A percentile compares a stretch with the other conserved stretches of the same genome.
phyloP scores from a whole-genome alignment of 2,113 vertebrate species.

The Rhineura floridana region DNA sequence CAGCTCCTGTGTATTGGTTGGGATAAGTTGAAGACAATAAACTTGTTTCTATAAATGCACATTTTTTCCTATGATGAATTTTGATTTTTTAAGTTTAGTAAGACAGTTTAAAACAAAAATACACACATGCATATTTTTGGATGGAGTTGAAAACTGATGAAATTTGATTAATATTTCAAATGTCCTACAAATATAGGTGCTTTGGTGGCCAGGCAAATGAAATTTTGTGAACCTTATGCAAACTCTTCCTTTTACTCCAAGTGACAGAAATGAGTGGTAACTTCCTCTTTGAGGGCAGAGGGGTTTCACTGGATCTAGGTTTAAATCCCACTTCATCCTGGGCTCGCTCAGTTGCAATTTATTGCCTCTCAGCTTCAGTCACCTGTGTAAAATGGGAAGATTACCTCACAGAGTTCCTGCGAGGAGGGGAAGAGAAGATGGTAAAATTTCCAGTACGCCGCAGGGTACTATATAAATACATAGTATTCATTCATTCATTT shows the following conservation, averaged over 20 bases:
- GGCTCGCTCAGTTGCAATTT: background rate
- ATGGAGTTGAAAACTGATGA: background rate
- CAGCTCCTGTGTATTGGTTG: background rate
- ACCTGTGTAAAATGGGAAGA: background rate
- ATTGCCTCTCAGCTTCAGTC: background rate
- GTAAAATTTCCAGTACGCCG: background rate
- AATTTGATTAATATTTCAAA: background rate
- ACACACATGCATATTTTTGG: background rate
- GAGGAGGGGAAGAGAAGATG: background rate
- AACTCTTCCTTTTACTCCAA: background rate
- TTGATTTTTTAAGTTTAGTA: background rate
- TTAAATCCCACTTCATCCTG: background rate
- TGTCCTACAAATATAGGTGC: background rate
- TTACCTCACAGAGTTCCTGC: background rate
- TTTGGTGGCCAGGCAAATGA: background rate
- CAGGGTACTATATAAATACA: background rate
- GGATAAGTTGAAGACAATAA: background rate
- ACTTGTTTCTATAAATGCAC: background rate
- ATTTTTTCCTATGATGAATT: background rate
- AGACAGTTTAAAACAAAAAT: background rate
- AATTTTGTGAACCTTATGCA: background rate
- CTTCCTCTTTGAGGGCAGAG: background rate
- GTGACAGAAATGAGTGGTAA: background rate
- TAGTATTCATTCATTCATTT: too few species aligned
- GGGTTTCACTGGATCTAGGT: background rate